Percentiles rank a stretch among this genome's conserved stretches.
Conservation (phyloP, 64 coral and sea anemone genomes). For the Stylophora pistillata region DNA sequence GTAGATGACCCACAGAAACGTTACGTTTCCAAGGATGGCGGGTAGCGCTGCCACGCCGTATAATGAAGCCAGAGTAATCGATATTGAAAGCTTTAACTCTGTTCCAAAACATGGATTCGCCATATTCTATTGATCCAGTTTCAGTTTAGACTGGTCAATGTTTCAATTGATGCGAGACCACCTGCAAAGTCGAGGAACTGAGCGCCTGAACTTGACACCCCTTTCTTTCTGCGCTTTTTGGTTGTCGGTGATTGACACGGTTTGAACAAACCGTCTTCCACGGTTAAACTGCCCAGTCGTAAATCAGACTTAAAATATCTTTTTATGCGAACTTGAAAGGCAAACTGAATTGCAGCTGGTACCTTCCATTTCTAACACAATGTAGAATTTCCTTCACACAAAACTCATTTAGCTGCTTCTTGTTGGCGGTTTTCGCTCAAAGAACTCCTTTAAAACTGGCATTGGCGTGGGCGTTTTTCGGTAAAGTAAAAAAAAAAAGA, state of each 20-base stretch:
- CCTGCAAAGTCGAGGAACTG: background rate
- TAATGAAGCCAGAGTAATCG: conserved; percentile 40
- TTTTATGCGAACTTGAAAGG: too few relatives aligned
- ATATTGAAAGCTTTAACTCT: background rate
- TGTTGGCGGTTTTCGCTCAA: too few relatives aligned
- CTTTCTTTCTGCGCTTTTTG: background rate
- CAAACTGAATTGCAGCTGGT: too few relatives aligned
- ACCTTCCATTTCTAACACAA: too few relatives aligned
- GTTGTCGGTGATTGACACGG: background rate
- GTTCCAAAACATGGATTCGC: background rate
- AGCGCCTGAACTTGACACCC: background rate
- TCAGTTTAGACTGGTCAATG: background rate
- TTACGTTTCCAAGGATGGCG: conserved; percentile 57
- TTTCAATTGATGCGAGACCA: too few relatives aligned
- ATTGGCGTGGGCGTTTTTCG: too few relatives aligned
- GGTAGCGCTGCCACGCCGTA: conserved; percentile 36
- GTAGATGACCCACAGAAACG: conserved; percentile 58
- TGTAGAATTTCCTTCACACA: too few relatives aligned
- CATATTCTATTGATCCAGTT: background rate
- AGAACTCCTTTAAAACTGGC: too few relatives aligned
- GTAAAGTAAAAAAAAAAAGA: too few relatives aligned
- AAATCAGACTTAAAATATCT: too few relatives aligned
- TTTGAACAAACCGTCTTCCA: background rate
- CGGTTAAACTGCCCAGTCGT: background rate
- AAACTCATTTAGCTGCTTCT: too few relatives aligned